Conservation (phyloP, 2,797 vertebrate species). For the Poecilia velifera region DNA sequence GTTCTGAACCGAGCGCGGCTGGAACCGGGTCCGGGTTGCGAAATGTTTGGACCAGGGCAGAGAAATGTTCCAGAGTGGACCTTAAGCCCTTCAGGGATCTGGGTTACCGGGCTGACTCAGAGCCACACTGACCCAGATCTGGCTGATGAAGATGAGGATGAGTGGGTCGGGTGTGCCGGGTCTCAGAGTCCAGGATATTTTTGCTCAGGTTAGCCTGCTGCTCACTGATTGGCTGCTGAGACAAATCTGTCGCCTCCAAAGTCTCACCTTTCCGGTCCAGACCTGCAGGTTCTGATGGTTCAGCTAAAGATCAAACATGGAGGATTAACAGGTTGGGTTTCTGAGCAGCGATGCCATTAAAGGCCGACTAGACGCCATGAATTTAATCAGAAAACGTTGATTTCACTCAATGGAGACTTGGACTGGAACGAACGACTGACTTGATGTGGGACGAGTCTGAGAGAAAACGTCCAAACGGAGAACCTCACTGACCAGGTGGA, state of each 20-base stretch:
- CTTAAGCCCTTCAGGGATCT: not conserved
- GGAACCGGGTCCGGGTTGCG: too few species aligned
- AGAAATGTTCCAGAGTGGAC: not conserved
- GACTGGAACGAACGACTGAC: too few species aligned
- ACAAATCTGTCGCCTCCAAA: not conserved
- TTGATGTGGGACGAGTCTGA: too few species aligned
- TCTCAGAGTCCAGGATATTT: constrained; percentile 20
- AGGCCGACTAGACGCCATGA: too few species aligned
- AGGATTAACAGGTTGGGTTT: not conserved
- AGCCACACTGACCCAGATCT: constrained; percentile 41
- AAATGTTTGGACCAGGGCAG: not conserved
- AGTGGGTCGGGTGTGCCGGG: constrained; percentile 36
- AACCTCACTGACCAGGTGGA: too few species aligned
- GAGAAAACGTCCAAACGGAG: too few species aligned
- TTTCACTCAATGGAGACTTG: too few species aligned
- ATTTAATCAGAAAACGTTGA: too few species aligned
- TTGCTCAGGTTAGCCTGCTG: constrained; percentile 4
- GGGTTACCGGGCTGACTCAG: constrained; percentile 11
- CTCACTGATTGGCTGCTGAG: not conserved
- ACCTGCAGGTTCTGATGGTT: not conserved
- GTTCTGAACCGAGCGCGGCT: not conserved
- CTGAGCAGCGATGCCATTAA: too few species aligned
- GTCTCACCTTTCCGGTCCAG: not conserved
- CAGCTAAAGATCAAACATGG: not conserved
- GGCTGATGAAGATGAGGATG: constrained; percentile 27